Percentiles rank a stretch among this genome's conserved stretches.
These are phyloP conservation scores for Carassius gibelio DNA, from an alignment of 2,113 vertebrate species.

Conservation along the genomic window DNA sequence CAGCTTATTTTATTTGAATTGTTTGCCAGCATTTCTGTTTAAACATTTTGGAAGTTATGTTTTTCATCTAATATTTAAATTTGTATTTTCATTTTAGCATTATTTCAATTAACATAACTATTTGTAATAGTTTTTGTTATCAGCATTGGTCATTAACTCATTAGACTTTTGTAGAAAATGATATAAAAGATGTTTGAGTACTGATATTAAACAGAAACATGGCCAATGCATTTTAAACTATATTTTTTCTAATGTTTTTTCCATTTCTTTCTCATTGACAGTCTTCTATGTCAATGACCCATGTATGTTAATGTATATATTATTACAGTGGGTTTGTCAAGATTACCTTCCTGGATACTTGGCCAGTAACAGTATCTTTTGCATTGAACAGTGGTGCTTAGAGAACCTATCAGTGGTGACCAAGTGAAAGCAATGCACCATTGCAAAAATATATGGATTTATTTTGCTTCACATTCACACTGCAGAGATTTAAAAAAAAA, in stretches of 20 bases:
- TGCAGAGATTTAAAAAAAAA: constrained; percentile 9
- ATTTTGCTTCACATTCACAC: constrained; percentile 46
- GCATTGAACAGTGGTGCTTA: background rate
- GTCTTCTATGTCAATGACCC: background rate
- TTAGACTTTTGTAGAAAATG: background rate
- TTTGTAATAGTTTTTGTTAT: background rate
- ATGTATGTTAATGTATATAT: background rate
- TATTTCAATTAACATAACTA: background rate
- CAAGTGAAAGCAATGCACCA: constrained; percentile 5
- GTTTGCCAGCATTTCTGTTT: background rate
- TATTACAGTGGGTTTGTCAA: constrained; percentile 22
- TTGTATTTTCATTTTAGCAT: background rate
- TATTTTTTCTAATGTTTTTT: background rate
- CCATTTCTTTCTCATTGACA: background rate
- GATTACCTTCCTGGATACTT: constrained; percentile 6
- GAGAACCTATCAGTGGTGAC: background rate
- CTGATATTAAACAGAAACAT: too few relatives aligned
- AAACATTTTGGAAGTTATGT: background rate
- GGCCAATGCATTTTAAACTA: too few relatives aligned
- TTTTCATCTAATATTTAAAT: background rate
- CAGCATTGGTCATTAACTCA: background rate
- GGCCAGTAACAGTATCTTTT: constrained; percentile 28
- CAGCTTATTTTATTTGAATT: background rate
- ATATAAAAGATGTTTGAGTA: background rate
- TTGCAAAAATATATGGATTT: constrained; percentile 36